A percentile compares a stretch with the other conserved stretches of the same genome.
phyloP scores from a whole-genome alignment of 2,888 invertebrate species.

The Erebia palarica region DNA sequence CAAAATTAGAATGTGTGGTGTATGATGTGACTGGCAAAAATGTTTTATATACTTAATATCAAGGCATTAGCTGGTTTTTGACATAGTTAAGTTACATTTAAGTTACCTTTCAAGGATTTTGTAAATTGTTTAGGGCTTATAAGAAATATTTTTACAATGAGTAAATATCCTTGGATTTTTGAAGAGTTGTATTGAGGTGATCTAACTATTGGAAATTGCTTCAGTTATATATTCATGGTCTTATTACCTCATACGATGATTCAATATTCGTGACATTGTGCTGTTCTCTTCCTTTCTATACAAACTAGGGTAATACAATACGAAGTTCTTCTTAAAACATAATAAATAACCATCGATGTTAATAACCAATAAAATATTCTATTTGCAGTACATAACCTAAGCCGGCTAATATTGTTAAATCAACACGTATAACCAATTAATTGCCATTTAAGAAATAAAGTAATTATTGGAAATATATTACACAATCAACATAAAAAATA shows the following conservation, averaged over 20 bases:
- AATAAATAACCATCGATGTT: conserved; percentile 2
- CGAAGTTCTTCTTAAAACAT: conserved; percentile 50
- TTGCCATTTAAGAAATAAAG: conserved; percentile 45
- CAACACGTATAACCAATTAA: conserved; percentile 49
- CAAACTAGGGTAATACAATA: conserved; percentile 45
- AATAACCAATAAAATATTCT: conserved; percentile 55
- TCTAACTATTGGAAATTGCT: not conserved
- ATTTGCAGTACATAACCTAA: conserved; percentile 69
- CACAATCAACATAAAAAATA: conserved; percentile 75
- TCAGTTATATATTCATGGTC: not conserved
- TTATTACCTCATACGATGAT: conserved; percentile 70
- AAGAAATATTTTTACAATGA: not conserved
- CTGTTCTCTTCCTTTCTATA: conserved; percentile 51
- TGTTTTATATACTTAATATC: no score
- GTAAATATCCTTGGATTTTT: not conserved
- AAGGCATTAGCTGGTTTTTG: no score
- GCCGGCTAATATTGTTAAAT: conserved; percentile 59
- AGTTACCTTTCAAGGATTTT: no score
- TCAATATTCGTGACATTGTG: conserved; percentile 77
- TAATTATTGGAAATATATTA: conserved; percentile 57
- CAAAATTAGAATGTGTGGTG: no score
- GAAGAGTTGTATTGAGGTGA: not conserved
- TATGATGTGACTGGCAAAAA: no score
- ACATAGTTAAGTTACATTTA: no score
- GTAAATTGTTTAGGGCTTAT: no score